Conservation (phyloP, 2,797 vertebrate genomes). For the Otolemur crassicaudatus region DNA sequence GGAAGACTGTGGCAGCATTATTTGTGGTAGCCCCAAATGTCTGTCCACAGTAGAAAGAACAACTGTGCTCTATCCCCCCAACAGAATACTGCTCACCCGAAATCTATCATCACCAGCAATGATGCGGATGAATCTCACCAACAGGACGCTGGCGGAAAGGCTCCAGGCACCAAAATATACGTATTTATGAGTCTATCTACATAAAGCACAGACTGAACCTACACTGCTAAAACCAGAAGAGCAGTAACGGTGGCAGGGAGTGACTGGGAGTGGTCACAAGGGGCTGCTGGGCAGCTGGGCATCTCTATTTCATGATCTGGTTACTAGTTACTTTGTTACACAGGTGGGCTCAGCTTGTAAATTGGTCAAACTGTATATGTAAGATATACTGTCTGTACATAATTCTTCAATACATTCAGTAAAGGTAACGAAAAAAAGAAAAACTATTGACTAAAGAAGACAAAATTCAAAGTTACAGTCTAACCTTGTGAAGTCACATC, state of each 20-base stretch:
- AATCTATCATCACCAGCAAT: not conserved
- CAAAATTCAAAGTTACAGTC: not conserved
- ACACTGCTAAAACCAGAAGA: not conserved
- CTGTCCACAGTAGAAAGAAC: not conserved
- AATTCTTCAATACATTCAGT: not conserved
- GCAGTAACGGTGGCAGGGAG: rapidly evolving
- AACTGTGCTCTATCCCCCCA: not conserved
- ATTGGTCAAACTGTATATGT: not conserved
- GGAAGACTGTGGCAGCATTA: not conserved
- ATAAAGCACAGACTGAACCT: not conserved
- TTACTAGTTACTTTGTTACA: not conserved
- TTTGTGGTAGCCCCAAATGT: not conserved
- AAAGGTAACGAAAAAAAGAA: not conserved
- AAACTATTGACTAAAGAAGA: not conserved
- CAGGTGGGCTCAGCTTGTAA: not conserved
- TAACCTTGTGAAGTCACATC: not conserved
- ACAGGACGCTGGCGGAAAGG: not conserved
- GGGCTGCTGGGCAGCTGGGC: not conserved
- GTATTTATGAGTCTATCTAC: not conserved
- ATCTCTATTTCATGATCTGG: not conserved
- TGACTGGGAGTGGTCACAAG: not conserved
- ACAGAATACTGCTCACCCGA: not conserved
- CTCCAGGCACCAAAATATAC: not conserved
- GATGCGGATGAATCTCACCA: not conserved
- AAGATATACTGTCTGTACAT: not conserved